Evolutionary conservation across 53 echinoderm and acorn worm genomes (phyloP).

Genomic region (Temnopleurus reevesii): DNA sequence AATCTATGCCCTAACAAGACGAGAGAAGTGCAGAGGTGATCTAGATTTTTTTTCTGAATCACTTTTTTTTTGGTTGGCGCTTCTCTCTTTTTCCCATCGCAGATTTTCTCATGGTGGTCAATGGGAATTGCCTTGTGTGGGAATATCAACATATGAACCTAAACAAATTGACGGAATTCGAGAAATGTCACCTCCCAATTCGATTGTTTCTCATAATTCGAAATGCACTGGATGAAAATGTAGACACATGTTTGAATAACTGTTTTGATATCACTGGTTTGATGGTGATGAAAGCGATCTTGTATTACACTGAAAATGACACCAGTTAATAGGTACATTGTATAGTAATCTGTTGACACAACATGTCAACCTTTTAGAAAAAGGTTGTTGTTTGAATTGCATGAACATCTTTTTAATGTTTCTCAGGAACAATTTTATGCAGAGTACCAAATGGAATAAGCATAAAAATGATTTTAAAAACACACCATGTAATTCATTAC

Average conservation of each 20-base stretch:
- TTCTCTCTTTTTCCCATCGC: slow-evolving; percentile 1
- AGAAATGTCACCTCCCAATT: neutral
- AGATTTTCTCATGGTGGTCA: neutral
- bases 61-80: neutral
- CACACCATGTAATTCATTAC: too few relatives aligned
- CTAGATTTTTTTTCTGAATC: neutral
- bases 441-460: too few relatives aligned
- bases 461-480: too few relatives aligned
- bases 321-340: neutral
- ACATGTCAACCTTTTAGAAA: neutral
- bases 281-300: neutral
- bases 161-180: slow-evolving; percentile 32
- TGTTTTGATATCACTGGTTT: neutral
- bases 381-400: too few relatives aligned
- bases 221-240: neutral
- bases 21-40: neutral
- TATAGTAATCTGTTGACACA: neutral
- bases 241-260: neutral
- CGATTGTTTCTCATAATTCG: slow-evolving; percentile 31
- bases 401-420: too few relatives aligned
- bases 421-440: too few relatives aligned
- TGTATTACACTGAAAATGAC: neutral
- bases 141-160: slow-evolving; percentile 16
- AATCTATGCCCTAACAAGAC: neutral
- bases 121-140: neutral